Base-by-base conservation (phyloP, 2,113 vertebrate genomes). In the Epinephelus cyanopodus region DNA sequence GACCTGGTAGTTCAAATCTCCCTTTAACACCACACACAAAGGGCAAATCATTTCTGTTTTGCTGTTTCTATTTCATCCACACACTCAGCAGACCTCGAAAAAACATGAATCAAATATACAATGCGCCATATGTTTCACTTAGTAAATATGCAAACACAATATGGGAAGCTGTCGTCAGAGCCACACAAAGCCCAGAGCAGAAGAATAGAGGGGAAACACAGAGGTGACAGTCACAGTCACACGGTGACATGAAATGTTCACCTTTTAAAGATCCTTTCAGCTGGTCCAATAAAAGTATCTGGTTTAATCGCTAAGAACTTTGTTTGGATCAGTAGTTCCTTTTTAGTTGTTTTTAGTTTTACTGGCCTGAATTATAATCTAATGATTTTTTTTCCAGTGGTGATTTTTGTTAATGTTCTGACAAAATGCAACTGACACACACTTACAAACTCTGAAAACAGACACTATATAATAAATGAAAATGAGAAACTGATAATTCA, bases 11-110 rank as follows among this genome's bases (percentile, higher is more conserved):
- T 33, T 47, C 21, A 17, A 5, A 47, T 29, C 12, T 3, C 18
- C 13, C n/a, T 68, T 68, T 5, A 60, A 65, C 18, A 18, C 3
- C 68, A 48, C 53, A 48, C 53, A 39, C 15, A 67, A 52, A 81
- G 67, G 48, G 19, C 62, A 77, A 60, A 53, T 52, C 68, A 50
- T 54, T 58, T 87, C 6, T 7, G 1, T 15, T 52, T 33, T 15
- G 27, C 6, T 9, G 19, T 21, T 57, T 66, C n/a, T 53, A 33
- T 42, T 42, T 53, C 0, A 4, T 21, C 3, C 13, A 3, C 2
- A 25, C 29, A 11, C 45, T 14, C 39, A 77, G 48, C 45, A 45
- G n/a, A 60, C 19, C 29, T 33, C 0, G 8, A 9, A 54, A 25
- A 23, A 45, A 65, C 42, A 17, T 68, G 57, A 47, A 13, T 21